These are phyloP conservation scores for Euphydryas editha DNA, from an alignment of 2,888 invertebrate genomes.

Conservation along the genomic window DNA sequence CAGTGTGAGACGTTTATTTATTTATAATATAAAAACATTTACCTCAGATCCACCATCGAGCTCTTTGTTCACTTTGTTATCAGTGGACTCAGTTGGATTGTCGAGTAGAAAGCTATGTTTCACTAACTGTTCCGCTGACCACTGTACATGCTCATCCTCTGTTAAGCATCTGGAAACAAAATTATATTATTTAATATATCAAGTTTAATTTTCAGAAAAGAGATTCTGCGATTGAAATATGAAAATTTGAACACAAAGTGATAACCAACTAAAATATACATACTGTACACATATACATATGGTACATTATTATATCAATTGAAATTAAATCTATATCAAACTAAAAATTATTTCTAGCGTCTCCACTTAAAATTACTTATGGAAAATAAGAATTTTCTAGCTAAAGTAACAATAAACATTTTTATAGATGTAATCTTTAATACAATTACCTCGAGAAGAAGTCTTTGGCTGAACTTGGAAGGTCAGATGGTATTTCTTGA, in stretches of 20 bases:
- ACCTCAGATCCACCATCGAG: conserved; percentile 68
- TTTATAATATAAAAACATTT: conserved; percentile 16
- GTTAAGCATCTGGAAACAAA: conserved; percentile 83
- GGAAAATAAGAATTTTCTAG: too few relatives aligned
- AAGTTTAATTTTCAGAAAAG: too few relatives aligned
- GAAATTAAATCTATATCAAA: too few relatives aligned
- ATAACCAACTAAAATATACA: too few relatives aligned
- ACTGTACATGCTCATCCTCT: conserved; percentile 87
- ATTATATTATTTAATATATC: neutral
- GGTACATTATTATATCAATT: too few relatives aligned
- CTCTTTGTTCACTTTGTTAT: conserved; percentile 59
- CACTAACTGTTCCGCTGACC: conserved; percentile 89
- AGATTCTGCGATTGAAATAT: too few relatives aligned
- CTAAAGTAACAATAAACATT: too few relatives aligned
- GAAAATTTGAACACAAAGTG: too few relatives aligned
- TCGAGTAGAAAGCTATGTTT: conserved; percentile 88
- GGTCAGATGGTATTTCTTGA: conserved; percentile 83
- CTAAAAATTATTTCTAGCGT: too few relatives aligned
- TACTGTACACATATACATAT: too few relatives aligned
- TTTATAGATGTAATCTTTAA: neutral
- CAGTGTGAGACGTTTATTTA: too few relatives aligned
- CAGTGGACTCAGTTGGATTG: conserved; percentile 76
- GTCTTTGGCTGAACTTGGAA: conserved; percentile 86
- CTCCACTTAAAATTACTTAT: too few relatives aligned
- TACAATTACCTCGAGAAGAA: conserved; percentile 86